Conservation (phyloP, 2,113 vertebrate genomes). For the Australoheros scitulus region DNA sequence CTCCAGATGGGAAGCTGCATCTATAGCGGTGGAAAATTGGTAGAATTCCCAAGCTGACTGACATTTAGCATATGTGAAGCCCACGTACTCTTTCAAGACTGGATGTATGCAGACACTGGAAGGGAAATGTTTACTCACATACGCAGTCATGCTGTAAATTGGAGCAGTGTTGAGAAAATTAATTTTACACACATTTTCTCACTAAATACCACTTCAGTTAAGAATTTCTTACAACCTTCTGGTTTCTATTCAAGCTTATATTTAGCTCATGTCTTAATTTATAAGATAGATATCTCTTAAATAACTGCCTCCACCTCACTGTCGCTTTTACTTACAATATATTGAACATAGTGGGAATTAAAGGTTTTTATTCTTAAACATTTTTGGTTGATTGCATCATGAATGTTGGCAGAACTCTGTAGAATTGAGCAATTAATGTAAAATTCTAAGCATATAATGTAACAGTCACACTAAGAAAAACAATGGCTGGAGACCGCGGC, state of each 20-base stretch:
- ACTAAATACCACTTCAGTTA: constrained; percentile 7
- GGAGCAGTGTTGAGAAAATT: constrained; percentile 2
- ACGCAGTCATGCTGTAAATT: constrained; percentile 26
- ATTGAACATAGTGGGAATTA: too few relatives aligned
- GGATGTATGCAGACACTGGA: constrained; percentile 1
- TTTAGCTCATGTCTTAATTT: not conserved
- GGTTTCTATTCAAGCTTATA: not conserved
- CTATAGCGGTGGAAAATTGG: constrained; percentile 33
- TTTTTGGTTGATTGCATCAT: too few relatives aligned
- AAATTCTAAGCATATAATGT: too few relatives aligned
- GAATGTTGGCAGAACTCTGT: too few relatives aligned
- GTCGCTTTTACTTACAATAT: too few relatives aligned
- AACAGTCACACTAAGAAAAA: too few relatives aligned
- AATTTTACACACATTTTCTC: not conserved
- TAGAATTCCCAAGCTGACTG: constrained; percentile 46
- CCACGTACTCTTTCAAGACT: constrained; percentile 31
- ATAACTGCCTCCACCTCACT: not conserved
- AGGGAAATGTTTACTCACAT: constrained; percentile 16
- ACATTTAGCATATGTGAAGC: constrained; percentile 54
- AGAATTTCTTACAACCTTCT: not conserved
- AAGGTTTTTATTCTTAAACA: too few relatives aligned
- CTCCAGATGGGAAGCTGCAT: constrained; percentile 28
- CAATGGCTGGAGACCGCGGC: too few relatives aligned
- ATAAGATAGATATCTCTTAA: not conserved
- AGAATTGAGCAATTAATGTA: too few relatives aligned